Evolutionary conservation across 2,113 vertebrate species (phyloP).

Genomic region (Boleophthalmus pectinirostris): DNA sequence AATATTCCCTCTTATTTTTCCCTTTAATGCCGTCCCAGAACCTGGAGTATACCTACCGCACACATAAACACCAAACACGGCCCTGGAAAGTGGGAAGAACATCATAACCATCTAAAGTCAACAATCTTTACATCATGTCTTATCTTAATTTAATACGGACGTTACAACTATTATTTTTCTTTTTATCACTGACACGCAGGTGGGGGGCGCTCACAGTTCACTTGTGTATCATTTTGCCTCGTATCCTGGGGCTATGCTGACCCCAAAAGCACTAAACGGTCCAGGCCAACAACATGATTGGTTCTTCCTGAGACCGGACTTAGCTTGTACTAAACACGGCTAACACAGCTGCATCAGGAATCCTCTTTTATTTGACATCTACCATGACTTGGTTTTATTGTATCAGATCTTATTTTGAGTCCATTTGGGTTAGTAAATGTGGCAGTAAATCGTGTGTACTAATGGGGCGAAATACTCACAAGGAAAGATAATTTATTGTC

Average conservation of each 20-base stretch:
- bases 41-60: slow-evolving; percentile 61
- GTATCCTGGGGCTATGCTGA: slow-evolving; percentile 65
- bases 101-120: slow-evolving; percentile 69
- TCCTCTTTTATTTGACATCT: slow-evolving; percentile 41
- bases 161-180: slow-evolving; percentile 9
- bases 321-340: slow-evolving; percentile 60
- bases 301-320: slow-evolving; percentile 72
- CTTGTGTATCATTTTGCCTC: slow-evolving; percentile 60
- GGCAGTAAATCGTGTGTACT: background rate
- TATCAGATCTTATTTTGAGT: slow-evolving; percentile 20
- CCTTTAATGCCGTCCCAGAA: slow-evolving; percentile 47
- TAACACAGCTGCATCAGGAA: slow-evolving; percentile 49
- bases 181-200: slow-evolving; percentile 32
- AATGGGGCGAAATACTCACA: slow-evolving; percentile 3
- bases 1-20: slow-evolving; percentile 3
- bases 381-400: slow-evolving; percentile 21
- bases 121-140: background rate
- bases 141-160: slow-evolving; percentile 4
- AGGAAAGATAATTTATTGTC: slow-evolving; percentile 21
- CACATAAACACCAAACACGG: slow-evolving; percentile 37
- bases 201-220: slow-evolving; percentile 57
- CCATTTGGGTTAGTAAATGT: slow-evolving; percentile 16
- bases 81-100: slow-evolving; percentile 66
- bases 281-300: slow-evolving; percentile 61
- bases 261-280: slow-evolving; percentile 61